Evolutionary conservation across 2,888 invertebrate species (phyloP).

Genomic region (Octodonta nipae): DNA sequence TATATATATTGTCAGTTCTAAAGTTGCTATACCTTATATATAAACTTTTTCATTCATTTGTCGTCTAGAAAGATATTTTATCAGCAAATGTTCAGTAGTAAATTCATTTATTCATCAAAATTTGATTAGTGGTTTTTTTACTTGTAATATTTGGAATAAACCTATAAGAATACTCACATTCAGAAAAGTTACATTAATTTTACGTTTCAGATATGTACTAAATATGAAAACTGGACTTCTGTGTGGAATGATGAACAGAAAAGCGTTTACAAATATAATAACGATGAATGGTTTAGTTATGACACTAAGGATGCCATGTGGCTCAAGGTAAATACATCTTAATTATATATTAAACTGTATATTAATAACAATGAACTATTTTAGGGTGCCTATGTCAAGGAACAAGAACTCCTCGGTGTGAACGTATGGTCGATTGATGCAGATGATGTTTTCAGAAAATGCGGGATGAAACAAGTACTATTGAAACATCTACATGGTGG

Average conservation of each 20-base stretch:
- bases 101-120: no score
- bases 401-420: conserved; percentile 14
- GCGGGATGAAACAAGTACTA: conserved; percentile 15
- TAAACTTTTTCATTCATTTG: no score
- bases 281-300: conserved; percentile 16
- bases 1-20: no score
- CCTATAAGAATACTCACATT: no score
- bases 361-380: background rate
- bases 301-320: conserved; percentile 14
- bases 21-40: no score
- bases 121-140: no score
- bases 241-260: conserved; percentile 18
- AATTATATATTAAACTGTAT: conserved; percentile 1
- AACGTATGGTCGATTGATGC: conserved; percentile 19
- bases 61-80: no score
- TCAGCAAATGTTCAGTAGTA: no score
- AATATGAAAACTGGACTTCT: conserved; percentile 11
- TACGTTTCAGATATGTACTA: conserved; percentile 15
- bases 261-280: conserved; percentile 14
- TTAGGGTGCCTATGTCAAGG: conserved; percentile 17
- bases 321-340: conserved; percentile 9
- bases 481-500: conserved; percentile 13
- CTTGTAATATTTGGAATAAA: no score
- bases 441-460: conserved; percentile 17
- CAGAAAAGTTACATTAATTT: no score